Evolutionary conservation across 2,888 invertebrate species (phyloP).

Genomic region (Thyatira batis): DNA sequence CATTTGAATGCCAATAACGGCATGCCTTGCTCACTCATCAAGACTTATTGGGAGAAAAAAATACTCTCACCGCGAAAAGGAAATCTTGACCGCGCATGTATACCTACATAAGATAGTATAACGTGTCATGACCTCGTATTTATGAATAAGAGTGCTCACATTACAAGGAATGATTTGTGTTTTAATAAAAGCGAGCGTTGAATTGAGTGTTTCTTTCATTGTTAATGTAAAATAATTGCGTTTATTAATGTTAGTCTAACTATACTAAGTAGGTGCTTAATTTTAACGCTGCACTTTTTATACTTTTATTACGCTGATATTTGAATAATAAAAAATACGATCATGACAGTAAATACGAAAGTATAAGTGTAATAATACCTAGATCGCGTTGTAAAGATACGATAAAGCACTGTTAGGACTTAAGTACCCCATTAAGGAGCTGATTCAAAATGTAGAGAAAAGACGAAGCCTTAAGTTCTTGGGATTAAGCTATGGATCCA

Average conservation of each 20-base stretch:
- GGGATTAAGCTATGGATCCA: slow-evolving; percentile 45
- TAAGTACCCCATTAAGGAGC: slow-evolving; percentile 26
- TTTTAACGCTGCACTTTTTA: no score
- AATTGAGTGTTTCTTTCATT: background rate
- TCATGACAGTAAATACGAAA: no score
- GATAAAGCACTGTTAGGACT: background rate
- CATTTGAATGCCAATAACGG: slow-evolving; percentile 72
- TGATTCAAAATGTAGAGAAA: slow-evolving; percentile 26
- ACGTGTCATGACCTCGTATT: slow-evolving; percentile 58
- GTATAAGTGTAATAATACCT: no score
- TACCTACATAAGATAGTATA: slow-evolving; percentile 47
- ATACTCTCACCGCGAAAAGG: slow-evolving; percentile 65
- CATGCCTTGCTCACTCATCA: slow-evolving; percentile 57
- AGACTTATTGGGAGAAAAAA: slow-evolving; percentile 60
- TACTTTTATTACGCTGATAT: no score
- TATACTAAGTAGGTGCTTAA: background rate
- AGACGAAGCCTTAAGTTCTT: slow-evolving; percentile 26
- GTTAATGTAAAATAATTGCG: background rate
- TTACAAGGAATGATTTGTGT: slow-evolving; percentile 39
- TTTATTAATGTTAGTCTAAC: background rate
- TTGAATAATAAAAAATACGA: no score
- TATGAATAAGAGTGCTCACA: slow-evolving; percentile 30
- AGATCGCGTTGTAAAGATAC: background rate
- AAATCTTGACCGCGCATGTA: slow-evolving; percentile 57
- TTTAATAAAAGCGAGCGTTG: slow-evolving; percentile 33